Base-by-base conservation (phyloP, 2,797 vertebrate genomes). In the Pelochelys cantorii region DNA sequence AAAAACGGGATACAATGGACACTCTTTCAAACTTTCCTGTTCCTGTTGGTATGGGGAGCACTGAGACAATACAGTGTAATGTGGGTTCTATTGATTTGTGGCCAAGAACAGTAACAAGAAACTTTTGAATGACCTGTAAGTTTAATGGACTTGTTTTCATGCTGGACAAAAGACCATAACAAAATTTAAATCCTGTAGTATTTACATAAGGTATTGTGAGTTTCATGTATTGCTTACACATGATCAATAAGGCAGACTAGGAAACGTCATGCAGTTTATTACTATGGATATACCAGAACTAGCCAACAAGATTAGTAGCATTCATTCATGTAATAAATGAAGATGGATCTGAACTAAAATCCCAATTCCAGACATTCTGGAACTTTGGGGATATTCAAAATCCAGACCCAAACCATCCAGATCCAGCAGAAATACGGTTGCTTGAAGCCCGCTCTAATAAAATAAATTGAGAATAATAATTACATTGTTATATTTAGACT, bases 111-210 rank as follows among this genome's bases (percentile, higher is more conserved):
- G 68, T 83, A 79, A 81, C 27, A 52, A 85, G 25, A 84, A 87
- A 79, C 34, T 84, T 93, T 93, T 82, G 78, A 94, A 68, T 85
- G 48, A 82, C 54, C 71, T 87, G 27, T 79, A 83, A 91, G 10
- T 42, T 85, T 81, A 62, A 86, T n/a, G 23, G 90, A 75, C 31
- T 62, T 65, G n/a, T 55, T 84, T 75, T 74, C 48, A 37, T 90
- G 78, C 27, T 75, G 82, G 83, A 90, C 54, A 83, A 27, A 34
- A 37, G 88, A 77, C 37, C 31, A 9, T 1, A 1, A 74, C 62
- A 57, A 79, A 12, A 91, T 9, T 0, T 53, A 42, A 31, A 34
- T 71, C 59, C 68, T 68, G 27, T 68, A 42, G 15, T 78, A 22
- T 79, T 88, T n/a, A 52, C n/a, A 34, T 20, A 29, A 6, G 37